Percentiles rank a stretch among this genome's conserved stretches.
Evolutionary conservation across 2,113 vertebrate genomes (phyloP).

Genomic region (Microcebus ravelobensis): DNA sequence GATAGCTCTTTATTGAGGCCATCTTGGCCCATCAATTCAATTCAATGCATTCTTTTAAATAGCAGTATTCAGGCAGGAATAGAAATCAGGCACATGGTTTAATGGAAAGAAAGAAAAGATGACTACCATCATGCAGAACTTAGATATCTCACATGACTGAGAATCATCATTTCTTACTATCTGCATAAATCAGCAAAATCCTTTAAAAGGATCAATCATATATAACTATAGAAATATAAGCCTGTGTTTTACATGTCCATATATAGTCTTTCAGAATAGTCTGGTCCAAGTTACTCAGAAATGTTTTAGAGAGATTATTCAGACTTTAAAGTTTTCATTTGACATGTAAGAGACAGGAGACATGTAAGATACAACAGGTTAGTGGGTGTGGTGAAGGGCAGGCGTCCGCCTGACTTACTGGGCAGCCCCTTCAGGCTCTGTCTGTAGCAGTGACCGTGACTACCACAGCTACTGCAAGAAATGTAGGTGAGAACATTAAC

Average conservation of each 20-base stretch:
- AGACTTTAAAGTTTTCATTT: not conserved
- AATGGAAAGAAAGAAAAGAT: not conserved
- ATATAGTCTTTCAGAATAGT: not conserved
- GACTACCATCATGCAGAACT: not conserved
- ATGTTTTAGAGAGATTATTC: not conserved
- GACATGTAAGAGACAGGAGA: not conserved
- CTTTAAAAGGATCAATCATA: slow-evolving; percentile 21
- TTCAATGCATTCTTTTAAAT: not conserved
- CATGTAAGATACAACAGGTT: not conserved
- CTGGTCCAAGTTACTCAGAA: not conserved
- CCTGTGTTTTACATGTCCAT: not conserved
- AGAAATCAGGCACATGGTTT: not conserved
- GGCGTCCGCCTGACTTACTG: not conserved
- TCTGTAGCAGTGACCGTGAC: not conserved
- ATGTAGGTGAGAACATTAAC: not conserved
- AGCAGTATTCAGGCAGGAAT: not conserved
- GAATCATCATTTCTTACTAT: not conserved
- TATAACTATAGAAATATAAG: not conserved
- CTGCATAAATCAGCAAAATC: not conserved
- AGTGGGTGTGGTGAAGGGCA: not conserved
- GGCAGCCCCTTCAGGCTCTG: not conserved
- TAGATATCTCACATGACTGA: not conserved
- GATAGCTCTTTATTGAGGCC: not conserved
- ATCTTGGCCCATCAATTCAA: not conserved
- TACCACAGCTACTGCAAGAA: not conserved